Conservation (phyloP, 2,888 invertebrate genomes). For the Lasioglossum pauxillum region DNA sequence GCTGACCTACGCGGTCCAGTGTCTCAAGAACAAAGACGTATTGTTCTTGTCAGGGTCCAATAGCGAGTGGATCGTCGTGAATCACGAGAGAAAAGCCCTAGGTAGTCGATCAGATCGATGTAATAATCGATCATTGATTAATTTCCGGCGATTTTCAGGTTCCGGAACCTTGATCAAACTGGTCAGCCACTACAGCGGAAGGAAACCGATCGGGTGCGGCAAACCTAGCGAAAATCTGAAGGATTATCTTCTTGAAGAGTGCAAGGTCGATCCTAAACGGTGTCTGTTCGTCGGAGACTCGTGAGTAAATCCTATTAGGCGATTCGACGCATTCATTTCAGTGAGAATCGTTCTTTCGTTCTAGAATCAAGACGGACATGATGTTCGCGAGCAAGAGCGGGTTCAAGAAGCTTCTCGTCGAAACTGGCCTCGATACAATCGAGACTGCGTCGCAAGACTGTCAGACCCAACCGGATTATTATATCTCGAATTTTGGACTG, state of each 20-base stretch:
- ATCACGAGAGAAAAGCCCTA: conserved; percentile 17
- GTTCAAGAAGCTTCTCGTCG: conserved; percentile 76
- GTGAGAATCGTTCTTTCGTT: conserved; percentile 16
- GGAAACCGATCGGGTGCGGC: conserved; percentile 84
- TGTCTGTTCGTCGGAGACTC: conserved; percentile 81
- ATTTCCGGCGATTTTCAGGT: conserved; percentile 79
- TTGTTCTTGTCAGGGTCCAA: conserved; percentile 85
- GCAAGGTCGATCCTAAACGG: conserved; percentile 72
- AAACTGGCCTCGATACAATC: conserved; percentile 69
- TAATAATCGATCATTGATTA: background rate
- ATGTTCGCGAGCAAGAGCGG: conserved; percentile 76
- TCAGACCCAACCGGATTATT: conserved; percentile 70
- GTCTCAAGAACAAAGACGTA: conserved; percentile 85
- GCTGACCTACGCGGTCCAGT: conserved; percentile 85
- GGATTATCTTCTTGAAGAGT: conserved; percentile 78
- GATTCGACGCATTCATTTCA: no score
- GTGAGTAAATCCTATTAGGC: conserved; percentile 68
- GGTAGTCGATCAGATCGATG: conserved; percentile 38
- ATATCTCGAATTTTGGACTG: conserved; percentile 56
- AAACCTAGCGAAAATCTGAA: conserved; percentile 85
- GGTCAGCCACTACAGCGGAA: conserved; percentile 82
- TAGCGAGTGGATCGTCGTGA: conserved; percentile 43
- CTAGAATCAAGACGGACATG: conserved; percentile 77
- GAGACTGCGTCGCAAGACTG: conserved; percentile 47
- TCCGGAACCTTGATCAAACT: conserved; percentile 84